phyloP scores from a whole-genome alignment of 2,888 invertebrate genomes.

The Chymomyza procnemis region DNA sequence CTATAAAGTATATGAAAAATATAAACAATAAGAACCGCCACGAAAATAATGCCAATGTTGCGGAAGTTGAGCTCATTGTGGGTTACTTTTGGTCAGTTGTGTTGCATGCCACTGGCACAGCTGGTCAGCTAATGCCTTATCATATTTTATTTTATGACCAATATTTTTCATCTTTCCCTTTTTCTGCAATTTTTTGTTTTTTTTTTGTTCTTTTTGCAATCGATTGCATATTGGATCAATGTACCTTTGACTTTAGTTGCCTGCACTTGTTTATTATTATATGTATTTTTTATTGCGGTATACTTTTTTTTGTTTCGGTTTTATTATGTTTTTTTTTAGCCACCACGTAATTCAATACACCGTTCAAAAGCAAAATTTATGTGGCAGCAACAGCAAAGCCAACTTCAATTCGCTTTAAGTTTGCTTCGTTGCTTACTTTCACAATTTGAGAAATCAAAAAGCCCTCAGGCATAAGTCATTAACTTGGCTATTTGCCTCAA shows the following conservation, averaged over 20 bases:
- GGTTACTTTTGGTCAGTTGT: background rate
- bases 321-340: slow-evolving; percentile 1
- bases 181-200: background rate
- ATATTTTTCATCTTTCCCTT: slow-evolving; percentile 14
- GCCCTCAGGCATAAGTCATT: slow-evolving; percentile 67
- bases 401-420: slow-evolving; percentile 24
- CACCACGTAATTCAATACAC: background rate
- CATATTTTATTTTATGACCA: background rate
- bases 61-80: slow-evolving; percentile 26
- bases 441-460: slow-evolving; percentile 7
- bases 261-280: background rate
- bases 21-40: background rate
- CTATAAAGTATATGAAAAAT: background rate
- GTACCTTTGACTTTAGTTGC: slow-evolving; percentile 43
- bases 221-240: slow-evolving; percentile 59
- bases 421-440: slow-evolving; percentile 42
- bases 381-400: background rate
- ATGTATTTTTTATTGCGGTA: slow-evolving; percentile 21
- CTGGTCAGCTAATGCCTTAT: slow-evolving; percentile 13
- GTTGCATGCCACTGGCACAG: slow-evolving; percentile 10
- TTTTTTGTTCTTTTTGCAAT: slow-evolving; percentile 19
- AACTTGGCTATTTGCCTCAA: slow-evolving; percentile 68
- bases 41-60: slow-evolving; percentile 15
- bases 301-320: slow-evolving; percentile 18
- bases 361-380: background rate